Conservation (phyloP, 2,888 invertebrate species). For the Tortrix viridana region DNA sequence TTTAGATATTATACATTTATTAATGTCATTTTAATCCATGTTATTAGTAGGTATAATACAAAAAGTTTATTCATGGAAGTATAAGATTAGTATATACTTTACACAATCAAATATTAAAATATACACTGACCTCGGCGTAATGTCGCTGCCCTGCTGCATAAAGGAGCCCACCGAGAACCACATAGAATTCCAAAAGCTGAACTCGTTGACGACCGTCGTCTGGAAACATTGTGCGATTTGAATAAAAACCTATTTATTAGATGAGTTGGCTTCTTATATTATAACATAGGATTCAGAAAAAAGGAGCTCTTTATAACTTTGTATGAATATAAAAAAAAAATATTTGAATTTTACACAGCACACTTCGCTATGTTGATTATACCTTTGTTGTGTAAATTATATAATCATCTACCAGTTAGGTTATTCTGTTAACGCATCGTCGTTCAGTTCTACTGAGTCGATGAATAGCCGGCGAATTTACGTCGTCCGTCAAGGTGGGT, state of each 20-base stretch:
- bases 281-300: no score
- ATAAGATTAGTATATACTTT: constrained; percentile 40
- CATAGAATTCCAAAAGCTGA: constrained; percentile 97
- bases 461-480: no score
- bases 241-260: constrained; percentile 25
- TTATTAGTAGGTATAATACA: constrained; percentile 5
- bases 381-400: no score
- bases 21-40: background rate
- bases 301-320: no score
- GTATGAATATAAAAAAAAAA: no score
- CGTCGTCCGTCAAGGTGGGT: no score
- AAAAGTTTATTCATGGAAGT: constrained; percentile 19
- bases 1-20: no score
- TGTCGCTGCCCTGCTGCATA: constrained; percentile 99
- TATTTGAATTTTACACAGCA: no score
- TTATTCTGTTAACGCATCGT: no score
- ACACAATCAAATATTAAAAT: constrained; percentile 50
- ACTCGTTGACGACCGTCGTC: constrained; percentile 93
- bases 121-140: constrained; percentile 92
- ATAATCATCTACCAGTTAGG: no score
- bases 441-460: no score
- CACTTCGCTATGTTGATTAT: no score
- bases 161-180: constrained; percentile 99
- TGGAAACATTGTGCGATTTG: constrained; percentile 56
- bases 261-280: background rate